Conservation (phyloP, 2,113 vertebrate genomes). For the Plectropomus leopardus region DNA sequence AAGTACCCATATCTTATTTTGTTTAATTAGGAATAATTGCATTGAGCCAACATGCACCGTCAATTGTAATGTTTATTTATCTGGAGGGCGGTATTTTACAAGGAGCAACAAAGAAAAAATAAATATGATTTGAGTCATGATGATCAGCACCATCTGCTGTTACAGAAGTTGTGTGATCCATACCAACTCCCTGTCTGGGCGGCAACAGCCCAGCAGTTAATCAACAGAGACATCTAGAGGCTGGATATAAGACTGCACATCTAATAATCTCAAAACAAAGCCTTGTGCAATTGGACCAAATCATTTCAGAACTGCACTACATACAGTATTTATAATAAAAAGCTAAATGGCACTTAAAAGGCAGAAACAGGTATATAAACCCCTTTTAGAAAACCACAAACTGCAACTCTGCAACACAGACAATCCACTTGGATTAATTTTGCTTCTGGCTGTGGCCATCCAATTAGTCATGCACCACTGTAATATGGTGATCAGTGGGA, state of each 20-base stretch:
- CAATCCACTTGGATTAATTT: constrained; percentile 66
- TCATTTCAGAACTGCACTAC: constrained; percentile 6
- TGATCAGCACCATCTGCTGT: constrained; percentile 74
- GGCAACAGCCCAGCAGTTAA: constrained; percentile 26
- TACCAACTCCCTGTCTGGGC: constrained; percentile 28
- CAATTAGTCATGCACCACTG: constrained; percentile 83
- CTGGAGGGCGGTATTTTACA: constrained; percentile 68
- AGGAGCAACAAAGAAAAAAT: constrained; percentile 64
- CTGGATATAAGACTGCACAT: constrained; percentile 8
- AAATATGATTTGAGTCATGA: constrained; percentile 57
- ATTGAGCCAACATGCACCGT: constrained; percentile 59
- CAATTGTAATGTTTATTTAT: constrained; percentile 73
- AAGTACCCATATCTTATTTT: constrained; percentile 67
- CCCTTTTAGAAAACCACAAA: constrained; percentile 13
- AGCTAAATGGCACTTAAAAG: not conserved
- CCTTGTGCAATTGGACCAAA: constrained; percentile 6
- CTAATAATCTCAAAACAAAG: not conserved
- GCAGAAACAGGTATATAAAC: constrained; percentile 13
- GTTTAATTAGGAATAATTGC: constrained; percentile 76
- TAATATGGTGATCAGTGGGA: constrained; percentile 78
- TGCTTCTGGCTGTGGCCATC: constrained; percentile 59
- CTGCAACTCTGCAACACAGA: constrained; percentile 44
- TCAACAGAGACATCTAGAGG: constrained; percentile 82
- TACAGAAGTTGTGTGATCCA: constrained; percentile 50
- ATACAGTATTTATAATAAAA: constrained; percentile 11